Conservation (phyloP, 2,888 invertebrate species). For the Malthinus flaveolus region DNA sequence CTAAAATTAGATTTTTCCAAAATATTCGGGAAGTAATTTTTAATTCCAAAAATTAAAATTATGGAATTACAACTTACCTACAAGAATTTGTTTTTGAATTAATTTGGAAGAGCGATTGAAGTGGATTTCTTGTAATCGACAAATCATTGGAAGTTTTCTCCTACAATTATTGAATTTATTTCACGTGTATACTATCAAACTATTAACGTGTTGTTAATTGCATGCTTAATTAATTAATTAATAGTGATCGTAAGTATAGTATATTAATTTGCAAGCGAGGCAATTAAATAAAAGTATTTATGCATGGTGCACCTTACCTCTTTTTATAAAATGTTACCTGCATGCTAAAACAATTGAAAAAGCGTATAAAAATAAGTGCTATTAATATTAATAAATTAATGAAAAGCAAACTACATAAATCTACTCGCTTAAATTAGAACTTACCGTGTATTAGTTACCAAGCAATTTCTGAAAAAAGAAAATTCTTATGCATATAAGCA, state of each 20-base stretch:
- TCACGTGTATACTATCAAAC: neutral
- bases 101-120: constrained; percentile 48
- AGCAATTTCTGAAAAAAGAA: constrained; percentile 8
- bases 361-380: constrained; percentile 13
- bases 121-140: constrained; percentile 43
- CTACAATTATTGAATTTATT: constrained; percentile 30
- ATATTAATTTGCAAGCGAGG: constrained; percentile 21
- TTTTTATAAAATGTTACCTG: constrained; percentile 37
- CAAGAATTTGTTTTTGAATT: constrained; percentile 41
- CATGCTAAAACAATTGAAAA: constrained; percentile 40
- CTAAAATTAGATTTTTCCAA: neutral
- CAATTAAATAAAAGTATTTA: constrained; percentile 24
- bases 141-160: constrained; percentile 44
- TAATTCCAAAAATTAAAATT: constrained; percentile 5
- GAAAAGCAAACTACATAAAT: constrained; percentile 1
- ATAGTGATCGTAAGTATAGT: constrained; percentile 2
- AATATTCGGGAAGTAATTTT: neutral
- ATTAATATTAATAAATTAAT: neutral
- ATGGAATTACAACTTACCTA: constrained; percentile 14
- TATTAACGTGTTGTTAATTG: neutral
- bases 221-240: neutral
- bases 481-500: constrained; percentile 2
- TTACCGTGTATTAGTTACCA: constrained; percentile 7
- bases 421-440: constrained; percentile 7
- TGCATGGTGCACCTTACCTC: constrained; percentile 39